Evolutionary conservation across 2,888 invertebrate genomes (phyloP).

Genomic region (Drosophila limbata): DNA sequence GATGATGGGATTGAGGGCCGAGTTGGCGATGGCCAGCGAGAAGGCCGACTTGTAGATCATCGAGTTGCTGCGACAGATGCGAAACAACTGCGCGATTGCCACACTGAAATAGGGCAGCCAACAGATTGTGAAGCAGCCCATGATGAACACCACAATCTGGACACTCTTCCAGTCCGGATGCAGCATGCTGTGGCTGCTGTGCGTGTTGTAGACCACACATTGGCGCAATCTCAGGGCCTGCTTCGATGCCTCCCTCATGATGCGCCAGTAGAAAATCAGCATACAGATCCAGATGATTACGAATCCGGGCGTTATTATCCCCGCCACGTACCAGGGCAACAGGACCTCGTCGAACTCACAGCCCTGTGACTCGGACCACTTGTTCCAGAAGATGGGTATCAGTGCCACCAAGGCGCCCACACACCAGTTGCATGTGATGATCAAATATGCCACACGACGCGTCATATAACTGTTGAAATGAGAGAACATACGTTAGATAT

Average conservation of each 20-base stretch:
- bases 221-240: conserved; percentile 90
- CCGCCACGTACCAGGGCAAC: conserved; percentile 85
- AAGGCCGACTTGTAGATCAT: conserved; percentile 89
- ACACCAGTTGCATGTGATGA: conserved; percentile 90
- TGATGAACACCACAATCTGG: conserved; percentile 91
- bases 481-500: not conserved
- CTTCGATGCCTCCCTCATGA: conserved; percentile 91
- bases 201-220: conserved; percentile 87
- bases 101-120: conserved; percentile 93
- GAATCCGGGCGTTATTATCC: conserved; percentile 90
- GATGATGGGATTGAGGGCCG: conserved; percentile 92
- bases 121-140: conserved; percentile 92
- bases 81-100: conserved; percentile 88
- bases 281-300: conserved; percentile 91
- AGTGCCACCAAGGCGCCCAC: conserved; percentile 89
- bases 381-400: conserved; percentile 92
- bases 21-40: conserved; percentile 92
- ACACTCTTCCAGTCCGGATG: conserved; percentile 90
- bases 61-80: conserved; percentile 86
- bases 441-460: conserved; percentile 88
- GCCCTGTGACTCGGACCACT: conserved; percentile 87
- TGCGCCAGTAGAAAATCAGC: conserved; percentile 91
- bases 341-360: conserved; percentile 90
- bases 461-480: conserved; percentile 87
- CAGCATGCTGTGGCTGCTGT: conserved; percentile 68